These are phyloP conservation scores for Boloria selene DNA, from an alignment of 2,888 invertebrate species.

Conservation along the genomic window DNA sequence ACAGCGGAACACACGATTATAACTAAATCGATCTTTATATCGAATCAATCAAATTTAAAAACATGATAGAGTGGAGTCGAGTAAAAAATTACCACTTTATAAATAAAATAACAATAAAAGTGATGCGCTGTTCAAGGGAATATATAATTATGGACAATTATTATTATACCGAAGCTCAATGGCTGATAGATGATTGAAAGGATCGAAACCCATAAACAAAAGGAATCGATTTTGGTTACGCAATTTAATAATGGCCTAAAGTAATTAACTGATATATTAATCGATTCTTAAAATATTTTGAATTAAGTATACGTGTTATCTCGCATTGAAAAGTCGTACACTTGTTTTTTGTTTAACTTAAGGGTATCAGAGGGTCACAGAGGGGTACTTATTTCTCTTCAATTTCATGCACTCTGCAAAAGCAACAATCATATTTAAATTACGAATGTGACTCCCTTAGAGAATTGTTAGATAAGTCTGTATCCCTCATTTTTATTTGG, in stretches of 20 bases:
- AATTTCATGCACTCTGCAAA: slow-evolving; percentile 78
- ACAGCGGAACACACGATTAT: slow-evolving; percentile 74
- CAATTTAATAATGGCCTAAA: slow-evolving; percentile 75
- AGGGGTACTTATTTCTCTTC: slow-evolving; percentile 77
- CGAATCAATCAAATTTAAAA: slow-evolving; percentile 82
- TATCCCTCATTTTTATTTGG: background rate
- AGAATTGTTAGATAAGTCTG: slow-evolving; percentile 20
- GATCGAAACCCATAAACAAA: slow-evolving; percentile 80
- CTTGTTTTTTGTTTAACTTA: slow-evolving; percentile 55
- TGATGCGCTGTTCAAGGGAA: slow-evolving; percentile 78
- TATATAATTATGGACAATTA: slow-evolving; percentile 83
- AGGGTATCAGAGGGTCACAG: slow-evolving; percentile 58
- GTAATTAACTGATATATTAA: slow-evolving; percentile 74
- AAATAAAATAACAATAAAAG: slow-evolving; percentile 83
- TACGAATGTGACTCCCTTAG: slow-evolving; percentile 62
- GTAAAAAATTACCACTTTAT: slow-evolving; percentile 81
- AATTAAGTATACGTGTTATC: slow-evolving; percentile 45
- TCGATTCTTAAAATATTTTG: slow-evolving; percentile 52
- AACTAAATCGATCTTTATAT: slow-evolving; percentile 80
- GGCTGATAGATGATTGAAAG: slow-evolving; percentile 82
- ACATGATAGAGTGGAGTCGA: slow-evolving; percentile 76
- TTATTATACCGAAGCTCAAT: slow-evolving; percentile 80
- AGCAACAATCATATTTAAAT: slow-evolving; percentile 81
- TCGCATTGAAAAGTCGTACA: slow-evolving; percentile 48
- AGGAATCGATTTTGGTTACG: slow-evolving; percentile 78